Evolutionary conservation across 2,797 vertebrate species (phyloP).

Genomic region (Rhinella marina): DNA sequence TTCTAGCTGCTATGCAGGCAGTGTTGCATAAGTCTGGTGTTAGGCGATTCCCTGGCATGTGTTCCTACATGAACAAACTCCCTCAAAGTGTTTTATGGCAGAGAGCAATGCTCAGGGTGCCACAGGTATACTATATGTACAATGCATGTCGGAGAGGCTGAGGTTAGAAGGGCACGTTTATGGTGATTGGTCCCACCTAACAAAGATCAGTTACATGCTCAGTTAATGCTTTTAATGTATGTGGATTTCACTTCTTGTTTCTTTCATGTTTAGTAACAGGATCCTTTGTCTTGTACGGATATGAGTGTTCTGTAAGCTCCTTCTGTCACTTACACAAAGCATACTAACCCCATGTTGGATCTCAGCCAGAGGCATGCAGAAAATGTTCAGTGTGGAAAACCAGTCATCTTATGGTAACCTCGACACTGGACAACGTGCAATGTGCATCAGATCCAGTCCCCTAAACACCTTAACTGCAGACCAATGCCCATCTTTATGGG

Average conservation of each 20-base stretch:
- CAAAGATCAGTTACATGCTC: too few species aligned
- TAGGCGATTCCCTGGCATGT: constrained; percentile 22
- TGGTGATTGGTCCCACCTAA: too few species aligned
- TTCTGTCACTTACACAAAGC: not conserved
- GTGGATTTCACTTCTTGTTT: too few species aligned
- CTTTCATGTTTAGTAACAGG: not conserved
- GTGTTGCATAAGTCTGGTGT: constrained; percentile 23
- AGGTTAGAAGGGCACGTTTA: too few species aligned
- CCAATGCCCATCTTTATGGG: not conserved
- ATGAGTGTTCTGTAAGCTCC: not conserved
- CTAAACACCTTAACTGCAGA: not conserved
- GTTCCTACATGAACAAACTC: constrained; percentile 3
- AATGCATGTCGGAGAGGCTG: not conserved
- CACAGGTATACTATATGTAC: not conserved
- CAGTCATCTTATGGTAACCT: not conserved
- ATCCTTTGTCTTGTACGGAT: not conserved
- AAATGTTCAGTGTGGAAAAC: not conserved
- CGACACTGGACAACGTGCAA: not conserved
- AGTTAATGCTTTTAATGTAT: too few species aligned
- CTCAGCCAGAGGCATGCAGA: not conserved
- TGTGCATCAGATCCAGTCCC: not conserved
- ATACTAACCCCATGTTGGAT: not conserved
- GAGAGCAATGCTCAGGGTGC: not conserved
- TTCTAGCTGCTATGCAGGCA: not conserved
- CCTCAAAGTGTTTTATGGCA: not conserved